Evolutionary conservation across 2,888 invertebrate species (phyloP).

Genomic region (Lycocerus yunnanus): DNA sequence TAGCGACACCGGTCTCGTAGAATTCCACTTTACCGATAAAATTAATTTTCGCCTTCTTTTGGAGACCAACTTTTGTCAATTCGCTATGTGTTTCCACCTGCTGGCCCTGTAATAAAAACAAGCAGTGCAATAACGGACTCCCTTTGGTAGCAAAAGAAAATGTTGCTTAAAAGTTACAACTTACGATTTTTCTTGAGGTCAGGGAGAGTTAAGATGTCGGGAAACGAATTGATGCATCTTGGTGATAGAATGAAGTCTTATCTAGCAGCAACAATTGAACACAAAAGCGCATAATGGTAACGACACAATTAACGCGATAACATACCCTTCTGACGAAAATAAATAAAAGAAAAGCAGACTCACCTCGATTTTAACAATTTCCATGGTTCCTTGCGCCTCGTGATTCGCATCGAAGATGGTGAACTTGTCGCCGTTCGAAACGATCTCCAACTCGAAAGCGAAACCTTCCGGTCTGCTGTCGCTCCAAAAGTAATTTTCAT

Average conservation of each 20-base stretch:
- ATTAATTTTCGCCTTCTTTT: slow-evolving; percentile 66
- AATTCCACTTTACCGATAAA: slow-evolving; percentile 71
- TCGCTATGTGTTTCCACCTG: slow-evolving; percentile 58
- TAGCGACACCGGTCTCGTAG: slow-evolving; percentile 67
- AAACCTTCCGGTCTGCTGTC: slow-evolving; percentile 76
- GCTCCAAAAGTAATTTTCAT: slow-evolving; percentile 77
- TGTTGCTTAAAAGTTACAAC: slow-evolving; percentile 45
- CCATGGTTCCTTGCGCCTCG: slow-evolving; percentile 69
- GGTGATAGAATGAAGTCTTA: slow-evolving; percentile 4
- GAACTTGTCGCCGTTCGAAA: slow-evolving; percentile 72
- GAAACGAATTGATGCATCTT: not conserved
- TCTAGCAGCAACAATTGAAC: slow-evolving; percentile 19
- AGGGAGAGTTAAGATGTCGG: slow-evolving; percentile 17
- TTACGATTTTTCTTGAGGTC: slow-evolving; percentile 48
- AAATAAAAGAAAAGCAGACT: slow-evolving; percentile 34
- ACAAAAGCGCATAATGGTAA: slow-evolving; percentile 5
- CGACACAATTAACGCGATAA: slow-evolving; percentile 7
- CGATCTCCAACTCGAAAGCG: slow-evolving; percentile 71
- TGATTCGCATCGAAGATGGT: slow-evolving; percentile 71
- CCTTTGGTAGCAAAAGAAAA: slow-evolving; percentile 21
- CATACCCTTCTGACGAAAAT: not conserved
- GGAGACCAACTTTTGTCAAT: slow-evolving; percentile 55
- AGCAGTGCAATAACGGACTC: slow-evolving; percentile 35
- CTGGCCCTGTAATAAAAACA: slow-evolving; percentile 57
- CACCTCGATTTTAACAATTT: slow-evolving; percentile 70